Percentiles rank a stretch among this genome's conserved stretches.
Conservation (phyloP, 1,140 invertebrate genomes). For the Agrilus planipennis region DNA sequence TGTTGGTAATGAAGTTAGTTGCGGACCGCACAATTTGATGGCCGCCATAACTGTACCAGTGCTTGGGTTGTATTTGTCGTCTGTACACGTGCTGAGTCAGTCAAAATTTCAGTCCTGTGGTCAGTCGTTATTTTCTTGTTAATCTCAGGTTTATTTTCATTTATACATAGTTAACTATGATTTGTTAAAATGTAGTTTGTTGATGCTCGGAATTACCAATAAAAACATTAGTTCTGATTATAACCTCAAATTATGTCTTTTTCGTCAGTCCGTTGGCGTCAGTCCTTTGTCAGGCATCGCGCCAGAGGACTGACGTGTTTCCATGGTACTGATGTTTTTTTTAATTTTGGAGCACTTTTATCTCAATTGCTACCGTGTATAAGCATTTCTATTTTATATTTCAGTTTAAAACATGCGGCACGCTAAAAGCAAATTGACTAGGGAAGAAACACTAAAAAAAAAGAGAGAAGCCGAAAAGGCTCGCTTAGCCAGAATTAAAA, state of each 20-base stretch:
- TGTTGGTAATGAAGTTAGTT: too few relatives aligned
- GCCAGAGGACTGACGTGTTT: background rate
- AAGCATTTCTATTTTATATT: background rate
- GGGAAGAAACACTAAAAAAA: background rate
- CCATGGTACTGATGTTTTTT: background rate
- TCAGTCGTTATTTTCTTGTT: background rate
- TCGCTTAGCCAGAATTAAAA: background rate
- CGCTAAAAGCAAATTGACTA: background rate
- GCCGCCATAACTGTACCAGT: too few relatives aligned
- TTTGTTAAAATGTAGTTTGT: background rate
- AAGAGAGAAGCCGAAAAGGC: too few relatives aligned
- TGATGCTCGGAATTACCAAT: too few relatives aligned
- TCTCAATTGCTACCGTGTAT: background rate
- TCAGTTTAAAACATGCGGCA: background rate
- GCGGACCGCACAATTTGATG: too few relatives aligned
- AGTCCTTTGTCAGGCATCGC: background rate
- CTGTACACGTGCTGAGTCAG: background rate
- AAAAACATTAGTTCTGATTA: background rate
- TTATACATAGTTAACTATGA: background rate
- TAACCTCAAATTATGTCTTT: conserved; percentile 1
- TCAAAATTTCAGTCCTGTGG: background rate
- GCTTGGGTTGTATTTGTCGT: too few relatives aligned
- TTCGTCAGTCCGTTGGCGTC: background rate
- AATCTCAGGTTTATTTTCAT: background rate
- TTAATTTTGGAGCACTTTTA: background rate